These are phyloP conservation scores for Agrotis ipsilon DNA, from an alignment of 2,888 invertebrate genomes.

Conservation along the genomic window DNA sequence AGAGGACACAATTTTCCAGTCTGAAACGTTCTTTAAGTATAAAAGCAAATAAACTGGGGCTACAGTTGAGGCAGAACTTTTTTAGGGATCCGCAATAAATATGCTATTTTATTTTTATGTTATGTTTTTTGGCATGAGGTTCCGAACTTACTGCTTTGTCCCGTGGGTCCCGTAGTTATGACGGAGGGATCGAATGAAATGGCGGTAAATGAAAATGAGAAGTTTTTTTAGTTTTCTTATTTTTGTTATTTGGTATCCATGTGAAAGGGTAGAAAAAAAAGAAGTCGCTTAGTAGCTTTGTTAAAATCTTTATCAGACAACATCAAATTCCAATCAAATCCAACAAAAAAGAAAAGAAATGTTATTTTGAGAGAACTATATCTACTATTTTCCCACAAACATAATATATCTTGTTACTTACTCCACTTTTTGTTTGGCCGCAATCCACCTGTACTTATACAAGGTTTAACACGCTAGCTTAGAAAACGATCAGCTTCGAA, in stretches of 20 bases:
- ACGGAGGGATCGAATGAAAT: conserved; percentile 38
- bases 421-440: too few relatives aligned
- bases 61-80: conserved; percentile 49
- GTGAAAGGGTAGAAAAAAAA: too few relatives aligned
- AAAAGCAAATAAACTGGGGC: conserved; percentile 76
- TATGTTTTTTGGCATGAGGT: conserved; percentile 52
- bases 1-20: conserved; percentile 73
- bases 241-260: conserved; percentile 32
- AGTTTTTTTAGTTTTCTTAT: neutral
- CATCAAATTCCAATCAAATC: too few relatives aligned
- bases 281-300: too few relatives aligned
- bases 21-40: conserved; percentile 72
- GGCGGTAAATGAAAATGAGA: conserved; percentile 32
- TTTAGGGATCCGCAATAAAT: conserved; percentile 61
- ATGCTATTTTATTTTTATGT: conserved; percentile 63
- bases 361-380: too few relatives aligned
- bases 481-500: too few relatives aligned
- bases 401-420: too few relatives aligned
- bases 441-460: too few relatives aligned
- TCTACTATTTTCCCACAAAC: too few relatives aligned
- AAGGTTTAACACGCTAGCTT: too few relatives aligned
- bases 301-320: too few relatives aligned
- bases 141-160: conserved; percentile 29
- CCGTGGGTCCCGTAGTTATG: conserved; percentile 30
- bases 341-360: too few relatives aligned